Evolutionary conservation across 2,797 vertebrate species (phyloP).

Genomic region (Orestias chungarensis): DNA sequence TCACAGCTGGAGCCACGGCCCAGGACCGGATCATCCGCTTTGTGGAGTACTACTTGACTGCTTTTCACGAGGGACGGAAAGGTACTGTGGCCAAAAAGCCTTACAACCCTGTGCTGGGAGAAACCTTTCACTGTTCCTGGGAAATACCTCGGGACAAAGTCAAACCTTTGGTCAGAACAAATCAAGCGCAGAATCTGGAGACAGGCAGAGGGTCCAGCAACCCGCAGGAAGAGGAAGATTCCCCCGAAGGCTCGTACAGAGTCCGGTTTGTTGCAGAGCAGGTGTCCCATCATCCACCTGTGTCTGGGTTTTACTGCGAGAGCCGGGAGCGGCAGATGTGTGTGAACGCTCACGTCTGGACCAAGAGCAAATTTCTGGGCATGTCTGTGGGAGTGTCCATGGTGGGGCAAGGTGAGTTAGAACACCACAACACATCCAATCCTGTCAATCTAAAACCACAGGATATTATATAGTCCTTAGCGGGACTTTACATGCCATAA

Average conservation of each 20-base stretch:
- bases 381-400: slow-evolving; percentile 97
- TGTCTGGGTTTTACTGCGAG: slow-evolving; percentile 95
- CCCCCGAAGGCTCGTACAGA: slow-evolving; percentile 74
- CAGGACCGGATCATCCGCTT: slow-evolving; percentile 92
- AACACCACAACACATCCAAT: neutral
- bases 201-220: slow-evolving; percentile 56
- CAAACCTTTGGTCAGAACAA: slow-evolving; percentile 73
- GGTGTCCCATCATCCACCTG: slow-evolving; percentile 92
- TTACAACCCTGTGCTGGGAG: slow-evolving; percentile 94
- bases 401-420: slow-evolving; percentile 88
- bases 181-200: slow-evolving; percentile 61
- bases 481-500: no score
- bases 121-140: slow-evolving; percentile 96
- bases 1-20: slow-evolving; percentile 84
- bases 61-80: slow-evolving; percentile 94
- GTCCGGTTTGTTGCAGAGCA: slow-evolving; percentile 92
- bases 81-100: slow-evolving; percentile 95
- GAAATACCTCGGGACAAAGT: slow-evolving; percentile 88
- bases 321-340: slow-evolving; percentile 91
- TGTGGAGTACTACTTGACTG: slow-evolving; percentile 94
- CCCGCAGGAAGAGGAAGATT: slow-evolving; percentile 49
- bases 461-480: no score
- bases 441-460: no score
- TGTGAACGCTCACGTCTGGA: slow-evolving; percentile 90
- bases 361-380: slow-evolving; percentile 98